phyloP scores from a whole-genome alignment of 2,113 vertebrate genomes.

The Empidonax alnorum region DNA sequence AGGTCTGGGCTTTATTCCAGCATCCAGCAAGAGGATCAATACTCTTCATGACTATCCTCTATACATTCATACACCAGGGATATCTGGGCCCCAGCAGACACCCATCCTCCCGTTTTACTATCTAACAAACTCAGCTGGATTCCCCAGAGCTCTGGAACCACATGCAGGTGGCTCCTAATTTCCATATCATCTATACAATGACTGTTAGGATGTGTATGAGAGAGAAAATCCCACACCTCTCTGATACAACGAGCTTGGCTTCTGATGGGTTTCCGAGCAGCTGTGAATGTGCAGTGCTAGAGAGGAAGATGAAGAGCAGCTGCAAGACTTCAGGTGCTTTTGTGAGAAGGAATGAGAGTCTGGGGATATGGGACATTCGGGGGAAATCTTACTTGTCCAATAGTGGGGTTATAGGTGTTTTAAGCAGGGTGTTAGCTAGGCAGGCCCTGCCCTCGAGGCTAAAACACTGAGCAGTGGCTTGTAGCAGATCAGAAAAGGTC shows the following conservation, averaged over 20 bases:
- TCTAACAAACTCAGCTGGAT: not conserved
- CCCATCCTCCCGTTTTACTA: not conserved
- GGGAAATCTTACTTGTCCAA: not conserved
- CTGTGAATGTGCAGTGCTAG: not conserved
- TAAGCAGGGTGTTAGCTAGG: not conserved
- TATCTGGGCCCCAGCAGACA: not conserved
- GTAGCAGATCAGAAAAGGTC: not conserved
- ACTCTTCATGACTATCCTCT: not conserved
- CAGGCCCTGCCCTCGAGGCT: not conserved
- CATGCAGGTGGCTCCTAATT: constrained; percentile 33
- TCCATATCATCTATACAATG: not conserved
- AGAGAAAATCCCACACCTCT: not conserved
- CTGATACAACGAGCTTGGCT: not conserved
- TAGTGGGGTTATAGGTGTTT: not conserved
- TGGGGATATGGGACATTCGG: not conserved
- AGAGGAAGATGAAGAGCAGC: constrained; percentile 2
- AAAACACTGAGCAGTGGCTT: not conserved
- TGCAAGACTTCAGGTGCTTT: not conserved
- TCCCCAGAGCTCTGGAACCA: constrained; percentile 18
- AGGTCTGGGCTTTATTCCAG: constrained; percentile 33
- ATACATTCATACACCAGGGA: not conserved
- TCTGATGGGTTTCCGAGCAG: not conserved
- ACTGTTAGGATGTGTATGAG: not conserved
- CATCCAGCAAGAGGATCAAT: not conserved
- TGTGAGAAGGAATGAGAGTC: not conserved